Percentiles rank a stretch among this genome's conserved stretches.
These are phyloP conservation scores for Nephrocerus scutellatus DNA, from an alignment of 2,888 invertebrate species.

Conservation along the genomic window DNA sequence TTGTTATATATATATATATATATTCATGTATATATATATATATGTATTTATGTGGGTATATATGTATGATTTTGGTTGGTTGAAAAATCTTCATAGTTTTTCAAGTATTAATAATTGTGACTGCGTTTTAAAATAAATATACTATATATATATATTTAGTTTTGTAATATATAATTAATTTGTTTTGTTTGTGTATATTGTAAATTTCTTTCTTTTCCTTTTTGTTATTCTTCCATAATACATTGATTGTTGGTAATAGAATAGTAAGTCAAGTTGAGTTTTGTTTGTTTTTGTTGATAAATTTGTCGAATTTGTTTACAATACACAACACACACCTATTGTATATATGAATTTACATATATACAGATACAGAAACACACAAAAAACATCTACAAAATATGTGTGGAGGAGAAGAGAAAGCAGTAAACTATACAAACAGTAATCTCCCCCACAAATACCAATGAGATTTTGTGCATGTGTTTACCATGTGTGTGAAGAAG, in stretches of 20 bases:
- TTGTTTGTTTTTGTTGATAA: conserved; percentile 22
- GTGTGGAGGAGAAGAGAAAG: conserved; percentile 6
- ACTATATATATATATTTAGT: conserved; percentile 13
- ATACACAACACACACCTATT: conserved; percentile 14
- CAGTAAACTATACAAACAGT: too few species aligned
- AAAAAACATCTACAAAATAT: conserved; percentile 11
- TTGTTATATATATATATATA: conserved; percentile 20
- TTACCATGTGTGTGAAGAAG: too few species aligned
- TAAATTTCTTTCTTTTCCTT: conserved; percentile 16
- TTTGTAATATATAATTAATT: conserved; percentile 13
- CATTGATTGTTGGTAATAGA: conserved; percentile 24
- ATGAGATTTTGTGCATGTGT: too few species aligned
- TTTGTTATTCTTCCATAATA: conserved; percentile 16
- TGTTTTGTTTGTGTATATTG: conserved; percentile 10
- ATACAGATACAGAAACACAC: conserved; percentile 21
- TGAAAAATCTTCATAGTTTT: conserved; percentile 6
- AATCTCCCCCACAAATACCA: too few species aligned
- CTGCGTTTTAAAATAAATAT: too few species aligned
- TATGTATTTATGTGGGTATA: conserved; percentile 15
- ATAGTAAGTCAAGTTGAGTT: conserved; percentile 22
- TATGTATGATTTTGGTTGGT: conserved; percentile 13
- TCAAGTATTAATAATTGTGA: too few species aligned
- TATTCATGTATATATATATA: conserved; percentile 7
- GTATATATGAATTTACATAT: conserved; percentile 26
- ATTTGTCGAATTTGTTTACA: conserved; percentile 30